Conservation (phyloP, 2,888 invertebrate genomes). For the Cerastoderma edule region DNA sequence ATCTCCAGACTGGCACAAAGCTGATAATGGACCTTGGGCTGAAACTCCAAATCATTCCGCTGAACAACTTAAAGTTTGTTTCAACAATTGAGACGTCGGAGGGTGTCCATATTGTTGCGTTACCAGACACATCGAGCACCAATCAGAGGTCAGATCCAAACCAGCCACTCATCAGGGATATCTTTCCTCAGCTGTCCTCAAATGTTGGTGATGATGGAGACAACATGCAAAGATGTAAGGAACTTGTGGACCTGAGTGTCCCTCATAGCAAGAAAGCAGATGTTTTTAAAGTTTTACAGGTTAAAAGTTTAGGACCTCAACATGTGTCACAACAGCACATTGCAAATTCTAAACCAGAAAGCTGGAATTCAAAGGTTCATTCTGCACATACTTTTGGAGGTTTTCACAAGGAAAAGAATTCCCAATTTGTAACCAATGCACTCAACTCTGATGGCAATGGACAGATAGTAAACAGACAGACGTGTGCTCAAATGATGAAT, state of each 20-base stretch:
- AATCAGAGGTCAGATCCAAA: not conserved
- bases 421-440: not conserved
- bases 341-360: too few relatives aligned
- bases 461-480: too few relatives aligned
- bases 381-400: too few relatives aligned
- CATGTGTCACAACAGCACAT: too few relatives aligned
- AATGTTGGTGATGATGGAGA: too few relatives aligned
- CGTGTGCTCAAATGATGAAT: too few relatives aligned
- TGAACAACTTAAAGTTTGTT: constrained; percentile 43
- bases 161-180: constrained; percentile 8
- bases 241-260: too few relatives aligned
- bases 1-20: constrained; percentile 14
- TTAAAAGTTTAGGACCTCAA: too few relatives aligned
- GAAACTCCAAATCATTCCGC: constrained; percentile 41
- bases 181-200: constrained; percentile 5
- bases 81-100: constrained; percentile 44
- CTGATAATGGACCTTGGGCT: constrained; percentile 36
- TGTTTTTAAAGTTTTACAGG: not conserved
- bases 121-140: constrained; percentile 30
- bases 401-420: not conserved
- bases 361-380: too few relatives aligned
- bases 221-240: too few relatives aligned
- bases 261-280: constrained; percentile 1
- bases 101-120: constrained; percentile 43
- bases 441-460: too few relatives aligned